Evolutionary conservation across 2,113 vertebrate genomes (phyloP).

Genomic region (Athene cunicularia): DNA sequence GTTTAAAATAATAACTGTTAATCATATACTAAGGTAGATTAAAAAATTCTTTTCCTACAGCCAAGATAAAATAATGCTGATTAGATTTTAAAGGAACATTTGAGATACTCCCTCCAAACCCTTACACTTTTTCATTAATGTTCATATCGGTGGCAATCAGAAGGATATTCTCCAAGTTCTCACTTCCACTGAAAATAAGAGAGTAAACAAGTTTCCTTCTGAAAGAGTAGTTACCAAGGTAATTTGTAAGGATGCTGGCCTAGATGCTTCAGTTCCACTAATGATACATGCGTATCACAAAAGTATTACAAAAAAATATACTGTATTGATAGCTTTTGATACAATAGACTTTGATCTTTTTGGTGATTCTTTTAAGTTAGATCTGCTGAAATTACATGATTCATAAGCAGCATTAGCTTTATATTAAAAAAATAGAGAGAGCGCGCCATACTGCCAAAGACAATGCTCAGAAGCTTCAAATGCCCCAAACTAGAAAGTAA

Average conservation of each 20-base stretch:
- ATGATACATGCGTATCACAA: neutral
- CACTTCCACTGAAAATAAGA: neutral
- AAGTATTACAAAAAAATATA: neutral
- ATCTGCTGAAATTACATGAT: neutral
- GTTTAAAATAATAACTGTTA: neutral
- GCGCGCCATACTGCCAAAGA: neutral
- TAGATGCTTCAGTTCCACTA: neutral
- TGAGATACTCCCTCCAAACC: neutral
- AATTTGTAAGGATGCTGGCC: neutral
- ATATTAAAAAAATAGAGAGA: neutral
- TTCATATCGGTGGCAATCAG: neutral
- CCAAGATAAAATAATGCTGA: neutral
- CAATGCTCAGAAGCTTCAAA: neutral
- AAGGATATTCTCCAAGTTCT: neutral
- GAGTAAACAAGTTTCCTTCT: neutral
- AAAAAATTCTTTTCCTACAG: neutral
- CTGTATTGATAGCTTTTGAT: neutral
- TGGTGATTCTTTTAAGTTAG: neutral
- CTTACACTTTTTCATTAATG: neutral
- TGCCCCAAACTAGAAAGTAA: neutral
- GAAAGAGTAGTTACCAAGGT: neutral
- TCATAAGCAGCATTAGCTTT: neutral
- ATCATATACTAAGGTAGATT: neutral
- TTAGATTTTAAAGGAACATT: neutral
- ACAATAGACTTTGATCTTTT: neutral